Conservation (phyloP, 1,140 invertebrate genomes). For the Eumeta japonica region DNA sequence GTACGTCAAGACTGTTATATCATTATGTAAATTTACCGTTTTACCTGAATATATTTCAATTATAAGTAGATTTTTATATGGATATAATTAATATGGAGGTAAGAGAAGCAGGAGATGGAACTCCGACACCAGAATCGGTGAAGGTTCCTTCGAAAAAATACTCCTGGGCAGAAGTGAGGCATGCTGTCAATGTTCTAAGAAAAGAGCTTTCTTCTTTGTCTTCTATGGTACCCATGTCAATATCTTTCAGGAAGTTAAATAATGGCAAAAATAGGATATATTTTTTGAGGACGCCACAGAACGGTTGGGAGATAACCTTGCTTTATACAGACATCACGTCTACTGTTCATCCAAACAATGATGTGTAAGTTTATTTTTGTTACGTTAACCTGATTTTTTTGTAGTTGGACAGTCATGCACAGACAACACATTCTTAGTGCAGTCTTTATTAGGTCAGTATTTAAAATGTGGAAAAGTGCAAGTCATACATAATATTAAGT, state of each 20-base stretch:
- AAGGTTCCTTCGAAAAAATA: slow-evolving; percentile 40
- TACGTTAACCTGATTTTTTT: neutral
- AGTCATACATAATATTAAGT: no score
- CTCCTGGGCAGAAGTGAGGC: slow-evolving; percentile 78
- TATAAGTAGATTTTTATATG: slow-evolving; percentile 23
- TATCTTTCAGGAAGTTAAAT: slow-evolving; percentile 74
- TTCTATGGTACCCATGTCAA: slow-evolving; percentile 73
- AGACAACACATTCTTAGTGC: no score
- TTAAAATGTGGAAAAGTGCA: no score
- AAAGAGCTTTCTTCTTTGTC: slow-evolving; percentile 74
- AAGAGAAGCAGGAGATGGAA: slow-evolving; percentile 43
- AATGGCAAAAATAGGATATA: slow-evolving; percentile 82
- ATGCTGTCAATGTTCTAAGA: slow-evolving; percentile 78
- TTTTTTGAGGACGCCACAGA: slow-evolving; percentile 81
- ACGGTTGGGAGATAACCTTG: slow-evolving; percentile 85
- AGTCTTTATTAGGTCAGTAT: no score
- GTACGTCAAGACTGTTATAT: slow-evolving; percentile 23
- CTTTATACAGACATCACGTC: slow-evolving; percentile 78
- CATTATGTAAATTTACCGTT: slow-evolving; percentile 21
- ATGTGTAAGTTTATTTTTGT: slow-evolving; percentile 22
- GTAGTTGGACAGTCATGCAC: no score
- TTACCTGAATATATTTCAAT: slow-evolving; percentile 15
- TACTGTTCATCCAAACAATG: slow-evolving; percentile 25
- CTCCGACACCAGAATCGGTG: slow-evolving; percentile 34
- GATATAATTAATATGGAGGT: slow-evolving; percentile 43